Percentiles rank a stretch among this genome's conserved stretches.
Conservation (phyloP, 2,888 invertebrate genomes). For the Fabriciana adippe region DNA sequence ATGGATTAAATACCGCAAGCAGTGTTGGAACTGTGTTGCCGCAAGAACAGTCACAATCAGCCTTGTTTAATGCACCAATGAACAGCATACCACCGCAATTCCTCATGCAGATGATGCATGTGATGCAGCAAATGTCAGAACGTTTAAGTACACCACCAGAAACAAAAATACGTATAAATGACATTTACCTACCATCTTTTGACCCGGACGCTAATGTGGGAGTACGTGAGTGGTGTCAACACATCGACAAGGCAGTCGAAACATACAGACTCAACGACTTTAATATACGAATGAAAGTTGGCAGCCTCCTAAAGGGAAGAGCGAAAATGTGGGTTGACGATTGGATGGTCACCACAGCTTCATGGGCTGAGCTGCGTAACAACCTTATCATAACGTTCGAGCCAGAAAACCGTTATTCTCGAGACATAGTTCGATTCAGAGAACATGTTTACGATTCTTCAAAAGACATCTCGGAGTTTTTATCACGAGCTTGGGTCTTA, state of each 20-base stretch:
- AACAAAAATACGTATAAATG: too few relatives aligned
- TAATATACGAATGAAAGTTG: constrained; percentile 33
- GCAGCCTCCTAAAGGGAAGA: constrained; percentile 30
- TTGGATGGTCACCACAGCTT: constrained; percentile 35
- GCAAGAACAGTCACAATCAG: too few relatives aligned
- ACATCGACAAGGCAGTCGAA: constrained; percentile 40
- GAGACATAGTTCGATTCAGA: constrained; percentile 30
- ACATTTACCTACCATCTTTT: too few relatives aligned
- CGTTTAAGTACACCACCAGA: too few relatives aligned
- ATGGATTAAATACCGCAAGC: too few relatives aligned
- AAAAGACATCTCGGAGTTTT: constrained; percentile 31
- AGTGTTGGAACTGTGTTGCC: too few relatives aligned
- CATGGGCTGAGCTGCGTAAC: constrained; percentile 35
- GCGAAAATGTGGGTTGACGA: constrained; percentile 34
- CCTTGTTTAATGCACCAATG: too few relatives aligned
- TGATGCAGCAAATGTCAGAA: too few relatives aligned
- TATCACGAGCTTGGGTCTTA: neutral
- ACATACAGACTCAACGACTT: constrained; percentile 41
- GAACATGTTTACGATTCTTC: constrained; percentile 31
- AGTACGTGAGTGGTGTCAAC: constrained; percentile 44
- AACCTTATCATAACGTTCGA: too few relatives aligned
- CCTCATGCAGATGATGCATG: too few relatives aligned
- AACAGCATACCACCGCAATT: too few relatives aligned
- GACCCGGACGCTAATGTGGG: too few relatives aligned
- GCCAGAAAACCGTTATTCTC: constrained; percentile 19